Base-by-base conservation (phyloP, 2,113 vertebrate genomes). In the Coreoperca whiteheadi region DNA sequence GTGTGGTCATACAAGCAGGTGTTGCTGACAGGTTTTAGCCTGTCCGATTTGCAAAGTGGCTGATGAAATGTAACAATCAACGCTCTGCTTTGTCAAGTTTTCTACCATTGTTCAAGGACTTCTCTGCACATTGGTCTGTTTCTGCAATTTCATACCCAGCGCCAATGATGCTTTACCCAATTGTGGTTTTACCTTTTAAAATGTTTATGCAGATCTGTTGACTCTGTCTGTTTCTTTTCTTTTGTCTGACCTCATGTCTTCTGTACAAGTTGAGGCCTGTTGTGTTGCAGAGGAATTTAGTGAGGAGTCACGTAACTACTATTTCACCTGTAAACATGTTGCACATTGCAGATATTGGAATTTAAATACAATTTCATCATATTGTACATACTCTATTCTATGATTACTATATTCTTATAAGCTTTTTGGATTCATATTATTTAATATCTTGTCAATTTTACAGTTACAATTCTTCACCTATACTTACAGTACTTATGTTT, bases 181-280 rank as follows among this genome's bases (percentile, higher is more conserved):
- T 25, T 63, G 78, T 69, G 66, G 57, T 75, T 86, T 86, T 78
- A 71, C 64, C 61, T 77, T n/a, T 50, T 82, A 30, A 75, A 86
- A 83, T 67, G 74, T 79, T 83, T 51, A 78, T 64, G 61, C 63
- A 46, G 69, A 79, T 88, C 53, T n/a, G 34, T 66, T 12, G 48
- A 18, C 77, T 73, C 61, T 18, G 6, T 64, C 73, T 73, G 30
- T 66, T 70, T 66, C 30, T 1, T 18, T 15, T 69, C 34, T 70
- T 60, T 8, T 21, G 80, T 76, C 74, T 73, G 74, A 77, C 72
- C 70, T 81, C 21, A 6, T 21, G 54, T 21, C 46, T 57, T 30
- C 76, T 82, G 48, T 23, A 8, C 74, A 79, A 74, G 74, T 63
- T 6, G 4, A 12, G 85, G 71, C 85, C n/a, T 70, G 85, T 77